Base-by-base conservation (phyloP, 2,797 vertebrate genomes). In the Pantherophis vulpinus region DNA sequence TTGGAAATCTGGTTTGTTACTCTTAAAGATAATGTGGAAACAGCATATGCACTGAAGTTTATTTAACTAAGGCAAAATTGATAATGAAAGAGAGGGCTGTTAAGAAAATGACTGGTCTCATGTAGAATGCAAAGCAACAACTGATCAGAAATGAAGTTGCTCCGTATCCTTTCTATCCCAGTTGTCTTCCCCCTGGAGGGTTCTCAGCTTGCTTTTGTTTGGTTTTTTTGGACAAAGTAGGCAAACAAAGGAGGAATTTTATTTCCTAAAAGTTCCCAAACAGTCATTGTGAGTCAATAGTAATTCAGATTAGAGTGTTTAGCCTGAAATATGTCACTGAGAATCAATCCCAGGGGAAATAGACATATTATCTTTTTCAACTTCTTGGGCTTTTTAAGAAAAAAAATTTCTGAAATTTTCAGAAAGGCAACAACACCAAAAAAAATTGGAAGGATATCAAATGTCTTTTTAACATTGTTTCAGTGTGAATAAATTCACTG, bases 1-100 rank as follows among this genome's bases (percentile, higher is more conserved):
- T 32, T 70, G 66, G 55, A 87, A 27, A 51, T 94, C 95, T 93
- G 94, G 96, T 93, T 97, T 96, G n/a, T 79, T 37, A 79, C 70
- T 42, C 74, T 79, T 42, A 79, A 42, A 79, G 9, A 23, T 79
- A 42, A 79, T 42, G 20, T 42, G 74, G 9, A 42, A 42, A 79
- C 70, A 79, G 18, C 18, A 79, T 79, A 42, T 42, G 70, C 18
- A 42, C 70, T 79, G 70, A 79, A 8, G 18, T 42, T 79, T 79
- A 23, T 79, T 79, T 79, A 79, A 79, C 16, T 37, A 20, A 79
- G 70, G 32, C 66, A 74, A 56, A 29, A 66, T 13, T 66, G 63
- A 66, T 2, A n/a, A 90, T 95, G 95, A 79, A 42, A 79, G 32
- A 42, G 6, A 37, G 70, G n/a, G 32, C 14, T 74, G 16, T 74